Conservation (phyloP, 2,113 vertebrate species). For the Anser cygnoides region DNA sequence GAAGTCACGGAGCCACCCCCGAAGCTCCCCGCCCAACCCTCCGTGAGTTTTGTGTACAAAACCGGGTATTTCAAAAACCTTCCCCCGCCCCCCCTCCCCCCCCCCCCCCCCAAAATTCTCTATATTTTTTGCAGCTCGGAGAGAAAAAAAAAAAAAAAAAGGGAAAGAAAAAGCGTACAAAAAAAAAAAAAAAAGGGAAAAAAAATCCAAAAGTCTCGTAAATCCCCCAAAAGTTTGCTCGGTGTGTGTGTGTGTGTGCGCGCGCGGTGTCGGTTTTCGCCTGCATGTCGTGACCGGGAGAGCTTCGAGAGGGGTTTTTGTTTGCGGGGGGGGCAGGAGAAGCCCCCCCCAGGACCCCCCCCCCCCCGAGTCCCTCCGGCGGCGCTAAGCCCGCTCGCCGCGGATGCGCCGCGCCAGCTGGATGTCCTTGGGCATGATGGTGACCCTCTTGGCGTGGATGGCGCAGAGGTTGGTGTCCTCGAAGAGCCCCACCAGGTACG, state of each 20-base stretch:
- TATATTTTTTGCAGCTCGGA: neutral
- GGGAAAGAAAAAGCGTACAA: neutral
- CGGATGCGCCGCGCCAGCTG: conserved; percentile 79
- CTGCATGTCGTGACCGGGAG: neutral
- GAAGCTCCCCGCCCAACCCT: neutral
- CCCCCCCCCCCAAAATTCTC: neutral
- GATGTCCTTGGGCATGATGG: conserved; percentile 84
- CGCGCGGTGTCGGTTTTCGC: neutral
- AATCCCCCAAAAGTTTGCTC: neutral
- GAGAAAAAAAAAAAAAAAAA: neutral
- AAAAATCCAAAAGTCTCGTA: neutral
- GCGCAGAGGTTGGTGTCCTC: conserved; percentile 79
- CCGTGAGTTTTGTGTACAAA: neutral
- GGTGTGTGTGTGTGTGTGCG: neutral
- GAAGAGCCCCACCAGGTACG: conserved; percentile 76
- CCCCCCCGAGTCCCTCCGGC: neutral
- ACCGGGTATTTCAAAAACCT: conserved; percentile 10
- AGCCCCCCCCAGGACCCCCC: no score
- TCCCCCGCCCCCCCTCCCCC: neutral
- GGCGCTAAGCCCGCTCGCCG: conserved; percentile 66
- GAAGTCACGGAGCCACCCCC: no score
- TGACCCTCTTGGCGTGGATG: conserved; percentile 81
- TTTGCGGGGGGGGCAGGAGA: no score
- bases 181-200: neutral
- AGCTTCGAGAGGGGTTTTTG: no score